Evolutionary conservation across 1,140 invertebrate species (phyloP), one percentile per base, ranked within the genome.

Genomic region (Propsilocerus akamusi): DNA sequence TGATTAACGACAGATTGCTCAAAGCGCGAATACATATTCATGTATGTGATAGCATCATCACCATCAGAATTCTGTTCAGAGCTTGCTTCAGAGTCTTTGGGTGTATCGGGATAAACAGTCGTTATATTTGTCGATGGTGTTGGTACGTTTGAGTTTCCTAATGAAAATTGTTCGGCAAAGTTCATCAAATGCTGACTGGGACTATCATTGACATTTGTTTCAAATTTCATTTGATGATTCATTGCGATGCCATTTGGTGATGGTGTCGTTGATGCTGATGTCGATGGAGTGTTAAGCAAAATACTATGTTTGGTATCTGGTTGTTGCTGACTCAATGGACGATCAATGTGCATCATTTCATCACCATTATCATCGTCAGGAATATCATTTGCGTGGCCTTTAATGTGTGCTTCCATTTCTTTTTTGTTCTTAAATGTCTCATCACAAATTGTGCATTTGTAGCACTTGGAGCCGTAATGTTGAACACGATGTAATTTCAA

Each of bases 371-470:
- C 58, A 11, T 57, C 58, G 26, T 64, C 60, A 7, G 71, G 68
- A 3, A 71, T 60, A 58, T 75, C 76, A 41, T 84, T 81, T 12
- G 84, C 82, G 58, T 91, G 87, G n/a, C 82, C 85, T 59, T 89
- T 88, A 25, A 91, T 89, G 60, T 92, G 88, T 4, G 80, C 71
- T 59, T 91, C 86, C 80, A 92, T 86, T 25, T 80, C 78, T 59
- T 91, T 91, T 62, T 90, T 89, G 3, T 82, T 89, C 50, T 80
- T 86, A 59, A 91, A 91, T 0, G 86, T 90, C 53, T 86, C 81
- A 53, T 88, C 82, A 60, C 86, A 93, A 7, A 91, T 79, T 0
- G 86, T 90, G 62, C 87, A 92, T 58, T 89, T 89, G 68, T 92
- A 92, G 26, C 89, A 86, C 58, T 90, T 89, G 59, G 90, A 83